Conservation (phyloP, 2,113 vertebrate species). For the Leuciscus idus region DNA sequence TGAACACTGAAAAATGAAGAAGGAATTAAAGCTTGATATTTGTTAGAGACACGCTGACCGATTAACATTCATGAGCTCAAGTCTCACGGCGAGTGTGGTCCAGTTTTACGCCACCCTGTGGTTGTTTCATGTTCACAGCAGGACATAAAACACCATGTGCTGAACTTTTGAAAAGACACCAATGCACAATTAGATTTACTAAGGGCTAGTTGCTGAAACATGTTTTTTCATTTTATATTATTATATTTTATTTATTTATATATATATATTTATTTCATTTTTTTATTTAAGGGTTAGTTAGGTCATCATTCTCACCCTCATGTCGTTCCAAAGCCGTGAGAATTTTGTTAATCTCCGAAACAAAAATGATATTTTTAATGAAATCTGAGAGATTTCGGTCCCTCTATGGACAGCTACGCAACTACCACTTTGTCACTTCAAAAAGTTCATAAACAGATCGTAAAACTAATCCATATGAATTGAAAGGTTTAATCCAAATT, state of each 20-base stretch:
- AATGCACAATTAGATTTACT: not conserved
- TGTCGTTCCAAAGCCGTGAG: too few species aligned
- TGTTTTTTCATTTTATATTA: not conserved
- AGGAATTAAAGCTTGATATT: not conserved
- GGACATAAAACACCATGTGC: not conserved
- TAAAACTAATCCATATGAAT: too few species aligned
- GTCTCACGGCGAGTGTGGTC: not conserved
- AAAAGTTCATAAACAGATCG: too few species aligned
- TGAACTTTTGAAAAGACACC: not conserved
- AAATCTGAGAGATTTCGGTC: too few species aligned
- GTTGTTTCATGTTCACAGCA: not conserved
- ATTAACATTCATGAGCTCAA: not conserved
- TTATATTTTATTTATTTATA: not conserved
- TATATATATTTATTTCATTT: too few species aligned
- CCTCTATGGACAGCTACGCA: too few species aligned
- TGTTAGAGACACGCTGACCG: not conserved
- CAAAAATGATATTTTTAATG: too few species aligned
- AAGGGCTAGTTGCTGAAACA: not conserved
- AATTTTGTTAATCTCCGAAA: too few species aligned
- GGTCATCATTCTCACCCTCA: too few species aligned
- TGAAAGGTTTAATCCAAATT: too few species aligned
- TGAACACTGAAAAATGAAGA: not conserved
- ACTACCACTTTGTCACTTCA: too few species aligned
- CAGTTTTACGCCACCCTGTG: constrained; percentile 42
- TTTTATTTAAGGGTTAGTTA: too few species aligned